Evolutionary conservation across 2,113 vertebrate genomes (phyloP).

Genomic region (Grammomys dolichurus): DNA sequence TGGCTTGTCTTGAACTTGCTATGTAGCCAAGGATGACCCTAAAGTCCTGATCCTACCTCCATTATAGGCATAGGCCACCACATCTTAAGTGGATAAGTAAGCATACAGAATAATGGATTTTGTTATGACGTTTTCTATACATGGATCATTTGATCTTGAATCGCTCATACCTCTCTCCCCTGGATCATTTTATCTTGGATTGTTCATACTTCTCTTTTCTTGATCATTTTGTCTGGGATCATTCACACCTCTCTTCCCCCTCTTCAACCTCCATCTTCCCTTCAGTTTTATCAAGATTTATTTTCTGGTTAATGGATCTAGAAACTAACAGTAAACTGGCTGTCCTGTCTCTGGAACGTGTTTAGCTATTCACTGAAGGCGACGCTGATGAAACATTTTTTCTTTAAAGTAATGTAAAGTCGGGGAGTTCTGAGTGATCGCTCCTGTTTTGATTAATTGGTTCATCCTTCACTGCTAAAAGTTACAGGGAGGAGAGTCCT

Average conservation of each 20-base stretch:
- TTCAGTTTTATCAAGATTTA: conserved; percentile 20
- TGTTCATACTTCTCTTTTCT: too few species aligned
- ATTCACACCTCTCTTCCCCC: not conserved
- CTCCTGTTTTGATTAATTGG: not conserved
- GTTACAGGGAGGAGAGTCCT: not conserved
- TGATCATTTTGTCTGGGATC: not conserved
- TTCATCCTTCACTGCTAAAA: not conserved
- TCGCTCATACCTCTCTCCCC: too few species aligned
- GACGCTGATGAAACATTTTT: not conserved
- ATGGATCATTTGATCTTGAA: not conserved
- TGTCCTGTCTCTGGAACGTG: not conserved
- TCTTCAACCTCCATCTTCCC: not conserved
- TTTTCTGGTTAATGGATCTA: conserved; percentile 7
- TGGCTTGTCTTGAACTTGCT: not conserved
- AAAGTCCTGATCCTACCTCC: not conserved
- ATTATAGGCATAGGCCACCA: not conserved
- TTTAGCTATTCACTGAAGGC: not conserved
- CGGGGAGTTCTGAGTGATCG: not conserved
- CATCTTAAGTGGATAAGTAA: not conserved
- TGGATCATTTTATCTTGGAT: not conserved
- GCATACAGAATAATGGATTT: not conserved
- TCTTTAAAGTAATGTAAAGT: not conserved
- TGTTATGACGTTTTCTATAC: not conserved
- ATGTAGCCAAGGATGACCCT: not conserved
- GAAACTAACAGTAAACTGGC: conserved; percentile 4